Evolutionary conservation across 2,888 invertebrate species (phyloP), one percentile per base, ranked within the genome.

Genomic region (Herminia tarsipennalis): DNA sequence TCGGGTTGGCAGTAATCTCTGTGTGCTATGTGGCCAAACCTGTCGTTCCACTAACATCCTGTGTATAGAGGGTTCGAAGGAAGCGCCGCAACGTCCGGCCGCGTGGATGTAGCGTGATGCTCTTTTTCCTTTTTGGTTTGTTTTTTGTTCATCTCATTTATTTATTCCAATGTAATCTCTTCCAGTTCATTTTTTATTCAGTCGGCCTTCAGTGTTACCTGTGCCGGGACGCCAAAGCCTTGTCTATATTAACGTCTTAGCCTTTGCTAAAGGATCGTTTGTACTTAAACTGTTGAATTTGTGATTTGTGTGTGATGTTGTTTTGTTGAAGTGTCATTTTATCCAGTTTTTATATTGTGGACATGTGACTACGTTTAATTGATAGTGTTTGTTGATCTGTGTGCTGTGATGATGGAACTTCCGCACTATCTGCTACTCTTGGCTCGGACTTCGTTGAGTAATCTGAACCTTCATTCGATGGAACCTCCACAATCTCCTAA

Each of bases 161-260:
- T 92, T 91, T 92, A 91, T 92, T 92, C 92, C 92, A 88, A 90
- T 91, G 92, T 92, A 92, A 92, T 92, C 89, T 91, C 88, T 86
- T 88, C 89, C 88, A 89, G 86, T 83, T 88, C 82, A 83, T 88
- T 92, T 92, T 91, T 91, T 92, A 89, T 90, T 89, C 91, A 92
- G 88, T 92, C 88, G 87, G 86, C 89, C 89, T 90, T 90, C 86
- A 88, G 89, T 87, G 78, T 86, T 92, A 91, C 90, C 89, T 92
- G 91, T 86, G 88, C 79, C 69, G 80, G 83, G 89, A 88, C 87
- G 90, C 86, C 78, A 76, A 77, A 76, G 78, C 62, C 79, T 80
- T 76, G 81, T 79, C 75, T 75, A 71, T 73, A 71, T 64, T 61
- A 68, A 69, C 48, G 59, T 66, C 69, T 65, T 74, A 69, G 69